Conservation (phyloP, 2,113 vertebrate species). For the Hypocryptadius cinnamomeus region DNA sequence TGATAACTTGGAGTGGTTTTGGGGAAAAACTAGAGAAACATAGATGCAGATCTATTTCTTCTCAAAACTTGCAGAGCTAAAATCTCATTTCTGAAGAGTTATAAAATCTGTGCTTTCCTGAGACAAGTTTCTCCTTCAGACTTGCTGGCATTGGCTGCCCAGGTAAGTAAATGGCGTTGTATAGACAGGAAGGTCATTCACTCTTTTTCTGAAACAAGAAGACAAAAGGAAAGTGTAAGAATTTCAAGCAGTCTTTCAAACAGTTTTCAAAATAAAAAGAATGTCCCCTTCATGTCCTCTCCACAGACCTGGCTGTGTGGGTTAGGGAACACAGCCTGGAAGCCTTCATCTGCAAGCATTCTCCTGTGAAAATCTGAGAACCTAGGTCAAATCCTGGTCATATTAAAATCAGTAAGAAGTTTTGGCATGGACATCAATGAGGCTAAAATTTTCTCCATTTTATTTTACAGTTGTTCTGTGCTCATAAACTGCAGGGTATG, state of each 20-base stretch:
- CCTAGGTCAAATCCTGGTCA: not conserved
- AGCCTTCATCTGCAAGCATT: not conserved
- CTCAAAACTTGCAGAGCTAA: not conserved
- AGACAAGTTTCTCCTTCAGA: not conserved
- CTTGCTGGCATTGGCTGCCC: not conserved
- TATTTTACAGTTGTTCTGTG: not conserved
- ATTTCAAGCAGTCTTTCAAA: not conserved
- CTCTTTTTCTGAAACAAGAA: not conserved
- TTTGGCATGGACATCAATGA: not conserved
- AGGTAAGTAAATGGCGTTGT: not conserved
- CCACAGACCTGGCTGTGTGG: not conserved
- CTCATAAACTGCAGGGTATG: not conserved
- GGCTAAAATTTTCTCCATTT: not conserved
- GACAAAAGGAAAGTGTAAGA: not conserved
- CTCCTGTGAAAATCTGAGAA: not conserved
- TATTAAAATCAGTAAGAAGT: not conserved
- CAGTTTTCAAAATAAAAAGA: not conserved
- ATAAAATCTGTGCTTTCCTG: not conserved
- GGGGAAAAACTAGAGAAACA: not conserved
- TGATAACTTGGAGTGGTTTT: not conserved
- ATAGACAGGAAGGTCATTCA: not conserved
- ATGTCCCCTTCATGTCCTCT: not conserved
- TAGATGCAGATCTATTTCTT: not conserved
- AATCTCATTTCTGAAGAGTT: not conserved
- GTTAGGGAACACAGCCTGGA: not conserved